These are phyloP conservation scores for Scyliorhinus canicula DNA, from an alignment of 2,797 vertebrate species.

Conservation along the genomic window DNA sequence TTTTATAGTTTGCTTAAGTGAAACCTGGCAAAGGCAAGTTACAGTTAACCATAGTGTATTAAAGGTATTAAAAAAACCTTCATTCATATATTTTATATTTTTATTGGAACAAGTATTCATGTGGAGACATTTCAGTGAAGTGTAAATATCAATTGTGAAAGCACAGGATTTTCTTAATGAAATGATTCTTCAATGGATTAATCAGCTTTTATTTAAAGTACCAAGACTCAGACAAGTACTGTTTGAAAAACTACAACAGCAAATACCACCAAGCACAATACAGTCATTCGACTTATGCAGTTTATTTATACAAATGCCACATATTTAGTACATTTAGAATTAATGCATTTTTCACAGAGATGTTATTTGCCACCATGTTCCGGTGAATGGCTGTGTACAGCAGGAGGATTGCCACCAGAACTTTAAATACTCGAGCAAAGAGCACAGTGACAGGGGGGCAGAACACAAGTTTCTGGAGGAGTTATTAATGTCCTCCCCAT, in stretches of 20 bases:
- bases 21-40: conserved; percentile 24
- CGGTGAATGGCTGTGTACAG: neutral
- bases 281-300: neutral
- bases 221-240: neutral
- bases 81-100: conserved; percentile 33
- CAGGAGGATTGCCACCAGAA: neutral
- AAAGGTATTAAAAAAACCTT: conserved; percentile 17
- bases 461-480: neutral
- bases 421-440: neutral
- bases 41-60: conserved; percentile 14
- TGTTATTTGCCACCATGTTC: neutral
- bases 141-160: conserved; percentile 30
- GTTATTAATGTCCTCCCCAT: neutral
- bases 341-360: neutral
- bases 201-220: neutral
- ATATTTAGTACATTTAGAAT: neutral
- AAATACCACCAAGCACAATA: neutral
- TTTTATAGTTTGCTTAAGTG: conserved; percentile 33
- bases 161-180: neutral
- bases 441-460: neutral
- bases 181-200: conserved; percentile 2
- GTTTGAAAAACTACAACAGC: neutral
- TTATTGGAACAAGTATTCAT: conserved; percentile 29
- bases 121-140: conserved; percentile 2
- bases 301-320: neutral